These are phyloP conservation scores for Rhizomys pruinosus DNA, from an alignment of 2,113 vertebrate genomes.

Conservation along the genomic window DNA sequence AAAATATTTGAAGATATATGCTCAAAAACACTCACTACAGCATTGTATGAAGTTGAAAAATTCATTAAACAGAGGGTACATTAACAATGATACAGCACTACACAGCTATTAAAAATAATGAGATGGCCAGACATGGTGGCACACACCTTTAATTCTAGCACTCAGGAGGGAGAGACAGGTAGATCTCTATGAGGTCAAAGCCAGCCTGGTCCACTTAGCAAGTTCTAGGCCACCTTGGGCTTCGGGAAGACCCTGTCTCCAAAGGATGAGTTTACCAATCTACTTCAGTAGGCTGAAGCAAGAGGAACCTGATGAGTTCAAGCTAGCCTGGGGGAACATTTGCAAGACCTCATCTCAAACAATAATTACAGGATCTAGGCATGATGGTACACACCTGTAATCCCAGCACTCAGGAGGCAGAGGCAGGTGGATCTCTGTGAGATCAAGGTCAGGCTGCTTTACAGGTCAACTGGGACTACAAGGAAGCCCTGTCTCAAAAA, in stretches of 20 bases:
- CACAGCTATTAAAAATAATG: background rate
- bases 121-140: background rate
- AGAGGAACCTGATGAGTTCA: background rate
- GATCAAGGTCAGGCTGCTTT: too few relatives aligned
- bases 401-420: too few relatives aligned
- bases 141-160: too few relatives aligned
- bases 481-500: background rate
- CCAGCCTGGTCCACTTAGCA: too few relatives aligned
- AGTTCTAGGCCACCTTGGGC: too few relatives aligned
- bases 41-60: slow-evolving; percentile 20
- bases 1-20: background rate
- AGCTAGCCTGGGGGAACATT: background rate
- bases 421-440: too few relatives aligned
- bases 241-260: too few relatives aligned
- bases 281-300: background rate
- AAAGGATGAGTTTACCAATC: too few relatives aligned
- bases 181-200: too few relatives aligned
- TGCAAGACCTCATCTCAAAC: background rate
- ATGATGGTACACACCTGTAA: too few relatives aligned
- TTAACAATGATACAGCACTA: slow-evolving; percentile 12
- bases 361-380: background rate
- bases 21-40: background rate
- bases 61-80: background rate
- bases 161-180: too few relatives aligned
- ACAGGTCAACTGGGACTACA: too few relatives aligned